Base-by-base conservation (phyloP, 1,140 invertebrate genomes). In the Drosophila aff. region DNA sequence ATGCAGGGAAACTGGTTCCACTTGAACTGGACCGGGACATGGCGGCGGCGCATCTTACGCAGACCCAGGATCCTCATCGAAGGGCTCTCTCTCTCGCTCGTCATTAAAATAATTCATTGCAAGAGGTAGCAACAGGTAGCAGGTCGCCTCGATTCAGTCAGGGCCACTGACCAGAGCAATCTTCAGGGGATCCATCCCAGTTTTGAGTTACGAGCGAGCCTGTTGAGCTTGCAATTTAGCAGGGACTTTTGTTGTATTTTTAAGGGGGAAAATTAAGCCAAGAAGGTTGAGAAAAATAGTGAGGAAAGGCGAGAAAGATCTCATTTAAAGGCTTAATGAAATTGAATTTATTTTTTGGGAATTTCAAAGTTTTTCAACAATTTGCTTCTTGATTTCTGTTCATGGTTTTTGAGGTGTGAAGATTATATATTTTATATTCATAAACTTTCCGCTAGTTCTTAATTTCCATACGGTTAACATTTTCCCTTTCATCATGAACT, bases 101-200 rank as follows among this genome's bases (percentile, higher is more conserved):
- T 90, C 84, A 89, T 89, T 89, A 90, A 90, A 84, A 75, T 90
- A 89, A 87, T 90, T 89, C 84, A 90, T 89, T 89, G 85, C 84
- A 43, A 41, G 67, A 28, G 33, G 76, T 79, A 69, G 81, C 78
- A 87, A 89, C 85, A 89, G 84, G 84, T 90, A 89, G 84, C 83
- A 58, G 69, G 52, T 59, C 59, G 26, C 31, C 47, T 31, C 40
- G 44, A 61, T 40, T 44, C 46, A 55, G 67, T 49, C 46, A 55
- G 76, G 61, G 67, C 43, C 81, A 84, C 26, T 85, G 81, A 81
- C 52, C 81, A 83, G 44, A 41, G 26, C 26, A 62, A 81, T 72
- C 65, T 41, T 26, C 26, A 16, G 26, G 10, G 52, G 18, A 28
- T 44, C 46, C 36, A 58, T 75, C 50, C 72, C 47, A 62, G 50